These are phyloP conservation scores for Dendronephthya gigantea DNA, from an alignment of 64 coral and sea anemone species.

Conservation along the genomic window DNA sequence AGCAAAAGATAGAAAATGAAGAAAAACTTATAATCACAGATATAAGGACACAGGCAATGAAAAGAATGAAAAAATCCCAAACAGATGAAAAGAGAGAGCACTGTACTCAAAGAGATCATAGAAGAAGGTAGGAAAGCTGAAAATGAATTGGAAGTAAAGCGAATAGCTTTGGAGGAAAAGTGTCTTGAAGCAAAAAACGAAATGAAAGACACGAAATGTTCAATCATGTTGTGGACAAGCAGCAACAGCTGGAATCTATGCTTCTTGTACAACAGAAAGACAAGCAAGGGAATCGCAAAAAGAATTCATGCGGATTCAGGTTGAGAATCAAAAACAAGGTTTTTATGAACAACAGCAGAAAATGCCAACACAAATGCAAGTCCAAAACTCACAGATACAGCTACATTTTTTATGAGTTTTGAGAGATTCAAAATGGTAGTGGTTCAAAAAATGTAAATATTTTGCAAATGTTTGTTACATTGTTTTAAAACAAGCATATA, in stretches of 20 bases:
- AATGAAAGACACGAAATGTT: background rate
- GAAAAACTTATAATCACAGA: background rate
- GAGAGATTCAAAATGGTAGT: background rate
- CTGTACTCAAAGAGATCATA: slow-evolving; percentile 22
- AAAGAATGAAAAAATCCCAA: background rate
- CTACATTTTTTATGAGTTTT: background rate
- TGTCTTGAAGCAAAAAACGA: background rate
- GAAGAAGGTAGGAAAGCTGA: slow-evolving; percentile 21
- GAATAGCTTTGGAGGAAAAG: background rate
- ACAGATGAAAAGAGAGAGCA: background rate
- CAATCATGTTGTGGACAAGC: background rate
- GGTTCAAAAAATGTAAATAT: no score
- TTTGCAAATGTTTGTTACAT: background rate
- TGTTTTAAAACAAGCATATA: background rate
- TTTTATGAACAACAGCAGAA: slow-evolving; percentile 27
- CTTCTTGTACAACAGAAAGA: background rate
- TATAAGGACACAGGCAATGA: background rate
- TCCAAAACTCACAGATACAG: background rate
- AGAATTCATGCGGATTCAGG: background rate
- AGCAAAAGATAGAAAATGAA: slow-evolving; percentile 22
- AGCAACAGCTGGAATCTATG: background rate
- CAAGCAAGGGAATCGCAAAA: background rate
- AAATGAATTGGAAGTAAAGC: background rate
- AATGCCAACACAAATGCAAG: background rate
- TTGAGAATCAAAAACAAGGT: slow-evolving; percentile 18